Base-by-base conservation (phyloP, 2,797 vertebrate species). In the Centroberyx gerrardi region DNA sequence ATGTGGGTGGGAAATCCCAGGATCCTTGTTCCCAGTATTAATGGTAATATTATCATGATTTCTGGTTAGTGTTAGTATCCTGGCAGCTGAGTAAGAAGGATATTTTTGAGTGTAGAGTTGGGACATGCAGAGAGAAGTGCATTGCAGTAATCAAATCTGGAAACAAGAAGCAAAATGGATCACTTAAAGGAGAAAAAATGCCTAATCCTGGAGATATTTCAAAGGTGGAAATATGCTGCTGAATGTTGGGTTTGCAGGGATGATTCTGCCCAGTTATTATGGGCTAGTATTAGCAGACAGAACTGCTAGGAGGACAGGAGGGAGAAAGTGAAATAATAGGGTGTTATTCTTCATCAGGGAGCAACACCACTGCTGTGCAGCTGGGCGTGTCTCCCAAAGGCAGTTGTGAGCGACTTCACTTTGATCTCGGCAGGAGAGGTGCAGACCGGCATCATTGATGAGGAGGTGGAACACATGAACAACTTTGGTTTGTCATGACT, bases 371-470 rank as follows among this genome's bases (percentile, higher is more conserved):
- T 33, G 73, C 86, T 88, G 75, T 83, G 88, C 81, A 68, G 78
- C 82, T 88, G 86, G 86, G 89, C 78, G 82, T 91, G 84, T 89
- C 88, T 82, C 89, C 83, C 82, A 76, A 61, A 88, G 83, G 85
- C 89, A 66, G 75, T 46, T 78, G 83, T 78, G 86, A 91, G 81
- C 82, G 87, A 87, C 90, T 91, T 79, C 28, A 78, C 91, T 93
- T 93, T 93, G 92, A 93, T 92, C 88, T 87, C 63, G 1, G 68
- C 72, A 80, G 88, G 85, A 82, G 84, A 90, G 88, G 86, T 82
- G 88, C 90, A 89, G 82, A 81, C 88, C 83, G 88, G 87, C 92
- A 92, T 92, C 68, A 8, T 79, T 91, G 91, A 94, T 92, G 90
- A 93, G 90, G 78, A 76, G 78, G 81, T 78, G 87, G 72, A 86